Base-by-base conservation (phyloP, 2,888 invertebrate genomes). In the Synanthedon tipuliformis region DNA sequence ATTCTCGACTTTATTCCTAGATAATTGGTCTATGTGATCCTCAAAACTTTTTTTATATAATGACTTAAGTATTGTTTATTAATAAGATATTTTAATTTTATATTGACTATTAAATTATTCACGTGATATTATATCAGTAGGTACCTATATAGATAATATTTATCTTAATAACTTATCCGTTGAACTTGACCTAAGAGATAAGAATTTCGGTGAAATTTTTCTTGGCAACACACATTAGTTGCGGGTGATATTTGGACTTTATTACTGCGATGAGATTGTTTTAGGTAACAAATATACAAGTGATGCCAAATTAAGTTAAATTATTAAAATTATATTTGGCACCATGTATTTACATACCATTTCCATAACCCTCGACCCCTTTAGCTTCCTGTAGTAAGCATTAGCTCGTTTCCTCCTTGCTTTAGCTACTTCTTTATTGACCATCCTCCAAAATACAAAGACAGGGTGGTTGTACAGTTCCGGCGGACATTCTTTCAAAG, bases 391-490 rank as follows among this genome's bases (percentile, higher is more conserved):
- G 54, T 77, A 84, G 61, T 83, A 87, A 0, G 79, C 82, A 41
- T 87, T 83, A 0, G 86, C 84, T 3, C 87, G 73, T 63, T 81
- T 87, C 64, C 84, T 87, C 3, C 84, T 82, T 1, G 85, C 86
- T 50, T 68, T 75, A 1, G 80, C 82, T 1, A 88, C 87, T 62
- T 88, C 88, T n/a, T 75, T 68, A 61, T 88, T 88, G 52, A 88
- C 88, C 81, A 88, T 89, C 48, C 86, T 69, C 87, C 90, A 90
- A 63, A 91, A 90, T n/a, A 90, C 88, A 73, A 92, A 92, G 3
- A 93, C 90, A 0, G 92, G 92, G 72, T 92, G 92, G 56, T 90
- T 80, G 61, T 84, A 89, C 69, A 92, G 83, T 65, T 92, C 92
- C 3, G 89, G 85, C 0, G 92, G 92, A 50, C 92, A 92, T 60